Evolutionary conservation across 2,797 vertebrate species (phyloP).

Genomic region (Halcyon chelicuti): DNA sequence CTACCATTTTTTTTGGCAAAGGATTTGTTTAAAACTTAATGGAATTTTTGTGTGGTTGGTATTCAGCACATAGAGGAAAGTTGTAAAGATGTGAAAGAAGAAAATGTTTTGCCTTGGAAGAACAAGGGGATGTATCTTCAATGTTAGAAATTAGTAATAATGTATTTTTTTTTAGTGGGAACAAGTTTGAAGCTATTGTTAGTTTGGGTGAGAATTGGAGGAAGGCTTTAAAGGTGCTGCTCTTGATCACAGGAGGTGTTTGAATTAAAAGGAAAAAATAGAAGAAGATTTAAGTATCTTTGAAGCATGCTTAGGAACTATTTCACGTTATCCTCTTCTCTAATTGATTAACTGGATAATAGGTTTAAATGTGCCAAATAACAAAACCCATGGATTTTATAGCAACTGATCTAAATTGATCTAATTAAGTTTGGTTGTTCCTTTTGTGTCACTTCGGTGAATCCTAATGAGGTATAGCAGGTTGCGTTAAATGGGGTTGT

Average conservation of each 20-base stretch:
- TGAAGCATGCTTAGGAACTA: constrained; percentile 38
- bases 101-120: neutral
- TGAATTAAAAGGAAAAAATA: constrained; percentile 15
- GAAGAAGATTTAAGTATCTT: constrained; percentile 34
- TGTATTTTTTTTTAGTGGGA: neutral
- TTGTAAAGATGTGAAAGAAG: neutral
- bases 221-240: neutral
- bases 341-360: constrained; percentile 69
- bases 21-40: neutral
- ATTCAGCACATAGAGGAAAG: neutral
- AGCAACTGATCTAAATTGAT: constrained; percentile 52
- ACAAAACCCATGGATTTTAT: constrained; percentile 57
- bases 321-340: constrained; percentile 49
- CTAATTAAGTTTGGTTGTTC: constrained; percentile 33
- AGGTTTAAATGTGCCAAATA: constrained; percentile 68
- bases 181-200: neutral
- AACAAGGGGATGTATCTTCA: neutral
- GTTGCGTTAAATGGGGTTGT: neutral
- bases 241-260: neutral
- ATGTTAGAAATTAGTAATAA: neutral
- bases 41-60: neutral
- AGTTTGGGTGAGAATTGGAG: neutral
- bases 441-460: neutral
- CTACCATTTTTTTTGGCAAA: neutral
- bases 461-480: neutral